A percentile compares a stretch with the other conserved stretches of the same genome.
These are phyloP conservation scores for Drosophila neotestacea DNA, from an alignment of 2,888 invertebrate genomes.

Conservation along the genomic window DNA sequence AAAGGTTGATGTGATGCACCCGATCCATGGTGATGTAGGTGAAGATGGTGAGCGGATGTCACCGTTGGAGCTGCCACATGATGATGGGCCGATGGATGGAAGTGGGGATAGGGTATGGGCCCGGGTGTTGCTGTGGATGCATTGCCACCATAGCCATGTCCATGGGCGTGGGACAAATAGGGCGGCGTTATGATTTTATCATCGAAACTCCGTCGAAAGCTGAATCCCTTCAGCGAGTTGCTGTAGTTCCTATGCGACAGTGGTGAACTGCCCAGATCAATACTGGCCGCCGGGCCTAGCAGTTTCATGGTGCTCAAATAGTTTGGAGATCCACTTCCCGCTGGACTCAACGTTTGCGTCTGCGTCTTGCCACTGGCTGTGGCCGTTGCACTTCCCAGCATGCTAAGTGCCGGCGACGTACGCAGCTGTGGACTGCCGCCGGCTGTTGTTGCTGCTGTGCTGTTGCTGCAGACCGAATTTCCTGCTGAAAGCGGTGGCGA, in stretches of 20 bases:
- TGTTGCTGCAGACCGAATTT: constrained; percentile 52
- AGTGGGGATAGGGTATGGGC: constrained; percentile 76
- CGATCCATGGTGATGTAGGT: constrained; percentile 69
- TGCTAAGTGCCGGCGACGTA: constrained; percentile 79
- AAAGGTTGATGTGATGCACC: constrained; percentile 55
- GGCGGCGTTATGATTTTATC: constrained; percentile 83
- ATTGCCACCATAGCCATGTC: constrained; percentile 34
- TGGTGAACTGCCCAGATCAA: constrained; percentile 82
- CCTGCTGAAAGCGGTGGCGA: constrained; percentile 77
- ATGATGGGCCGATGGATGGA: constrained; percentile 68
- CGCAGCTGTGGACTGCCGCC: constrained; percentile 71
- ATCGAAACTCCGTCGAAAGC: constrained; percentile 84
- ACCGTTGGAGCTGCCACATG: constrained; percentile 45
- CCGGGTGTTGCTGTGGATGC: constrained; percentile 24
- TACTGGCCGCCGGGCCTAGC: constrained; percentile 82
- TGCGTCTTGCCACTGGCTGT: constrained; percentile 70
- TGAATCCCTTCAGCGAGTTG: constrained; percentile 83
- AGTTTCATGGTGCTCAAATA: constrained; percentile 78
- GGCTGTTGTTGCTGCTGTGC: constrained; percentile 40
- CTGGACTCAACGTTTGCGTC: constrained; percentile 73
- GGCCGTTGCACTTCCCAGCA: constrained; percentile 62
- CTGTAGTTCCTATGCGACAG: constrained; percentile 82
- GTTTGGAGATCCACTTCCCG: constrained; percentile 62
- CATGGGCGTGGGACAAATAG: constrained; percentile 57
- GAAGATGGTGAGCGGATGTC: constrained; percentile 70